These are phyloP conservation scores for Lutjanus campechanus DNA, from an alignment of 2,797 vertebrate species.

Conservation along the genomic window DNA sequence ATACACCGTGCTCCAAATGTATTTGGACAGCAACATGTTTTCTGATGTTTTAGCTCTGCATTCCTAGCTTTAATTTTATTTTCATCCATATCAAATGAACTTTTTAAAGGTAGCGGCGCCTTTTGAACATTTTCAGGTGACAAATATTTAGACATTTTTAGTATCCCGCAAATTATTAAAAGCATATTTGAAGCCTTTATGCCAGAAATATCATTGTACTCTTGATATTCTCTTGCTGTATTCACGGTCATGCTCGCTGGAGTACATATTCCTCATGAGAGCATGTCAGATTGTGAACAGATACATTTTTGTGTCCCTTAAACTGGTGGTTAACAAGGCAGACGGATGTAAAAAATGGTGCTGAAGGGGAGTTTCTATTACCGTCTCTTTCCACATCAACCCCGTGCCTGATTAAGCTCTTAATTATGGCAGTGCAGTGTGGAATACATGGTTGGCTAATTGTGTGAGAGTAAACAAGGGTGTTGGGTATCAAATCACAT, in stretches of 20 bases:
- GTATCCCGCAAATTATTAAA: conserved; percentile 17
- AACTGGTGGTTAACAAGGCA: conserved; percentile 45
- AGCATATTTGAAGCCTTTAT: conserved; percentile 34
- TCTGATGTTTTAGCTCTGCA: conserved; percentile 40
- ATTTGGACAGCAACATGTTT: conserved; percentile 55
- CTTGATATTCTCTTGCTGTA: conserved; percentile 4
- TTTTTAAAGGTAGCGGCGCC: conserved; percentile 13
- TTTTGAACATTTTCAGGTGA: conserved; percentile 46
- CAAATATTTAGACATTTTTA: conserved; percentile 44
- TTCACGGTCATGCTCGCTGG: conserved; percentile 9
- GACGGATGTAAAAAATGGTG: conserved; percentile 46
- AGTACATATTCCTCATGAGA: conserved; percentile 17
- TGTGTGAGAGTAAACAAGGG: conserved; percentile 68
- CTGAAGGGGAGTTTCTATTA: conserved; percentile 57
- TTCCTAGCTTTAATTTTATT: conserved; percentile 49
- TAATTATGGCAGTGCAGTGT: conserved; percentile 63
- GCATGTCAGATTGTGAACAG: conserved; percentile 24
- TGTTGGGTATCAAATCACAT: conserved; percentile 62
- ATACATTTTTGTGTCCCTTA: conserved; percentile 12
- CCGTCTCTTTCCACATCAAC: conserved; percentile 56
- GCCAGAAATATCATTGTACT: conserved; percentile 24
- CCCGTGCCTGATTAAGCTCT: conserved; percentile 68
- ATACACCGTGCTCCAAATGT: conserved; percentile 49
- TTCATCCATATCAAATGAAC: conserved; percentile 51
- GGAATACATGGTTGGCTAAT: conserved; percentile 69